Base-by-base conservation (phyloP, 2,797 vertebrate species). In the Spondyliosoma cantharus region DNA sequence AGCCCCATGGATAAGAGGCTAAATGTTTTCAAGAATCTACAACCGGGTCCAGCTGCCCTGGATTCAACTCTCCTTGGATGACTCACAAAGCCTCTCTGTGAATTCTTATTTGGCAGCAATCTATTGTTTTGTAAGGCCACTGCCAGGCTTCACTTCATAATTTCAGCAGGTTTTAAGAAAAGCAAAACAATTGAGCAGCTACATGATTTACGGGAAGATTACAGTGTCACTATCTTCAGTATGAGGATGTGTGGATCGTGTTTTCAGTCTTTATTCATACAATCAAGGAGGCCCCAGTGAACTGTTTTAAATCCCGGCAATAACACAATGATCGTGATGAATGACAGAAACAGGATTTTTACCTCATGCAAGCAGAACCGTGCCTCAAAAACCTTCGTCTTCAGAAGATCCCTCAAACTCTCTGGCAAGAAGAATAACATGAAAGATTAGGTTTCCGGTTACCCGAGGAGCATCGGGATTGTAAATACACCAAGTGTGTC, bases 301-400 rank as follows among this genome's bases (percentile, higher is more conserved):
- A 50, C 19, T 52, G 5, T 62, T 60, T 22, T 52, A 19, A 75
- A 6, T 20, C 25, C 15, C 48, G 15, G 9, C 24, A n/a, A 52
- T 25, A 62, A n/a, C 3, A 2, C 32, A 73, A 14, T 32, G 11
- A 63, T 56, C 42, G 5, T 48, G n/a, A 74, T 62, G 5, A 49
- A 53, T 15, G 11, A 52, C 2, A 54, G 19, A 52, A 52, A 45
- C 11, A 15, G 37, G 76, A 88, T 82, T 54, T 82, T 90, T 89
- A 98, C 97, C 95, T 96, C 90, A 22, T 99, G 97, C 83, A 99
- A 93, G 61, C 97, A 96, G 82, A 98, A 98, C 3, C 67, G 89
- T 9, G 95, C 69, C 78, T 97, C 95, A 69, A 98, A 98, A 73
- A 98, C 95, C 4, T 95, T 94, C 7, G 86, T 83, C 72, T 93